Evolutionary conservation across 2,113 vertebrate genomes (phyloP).

Genomic region (Hemiprocne comata): DNA sequence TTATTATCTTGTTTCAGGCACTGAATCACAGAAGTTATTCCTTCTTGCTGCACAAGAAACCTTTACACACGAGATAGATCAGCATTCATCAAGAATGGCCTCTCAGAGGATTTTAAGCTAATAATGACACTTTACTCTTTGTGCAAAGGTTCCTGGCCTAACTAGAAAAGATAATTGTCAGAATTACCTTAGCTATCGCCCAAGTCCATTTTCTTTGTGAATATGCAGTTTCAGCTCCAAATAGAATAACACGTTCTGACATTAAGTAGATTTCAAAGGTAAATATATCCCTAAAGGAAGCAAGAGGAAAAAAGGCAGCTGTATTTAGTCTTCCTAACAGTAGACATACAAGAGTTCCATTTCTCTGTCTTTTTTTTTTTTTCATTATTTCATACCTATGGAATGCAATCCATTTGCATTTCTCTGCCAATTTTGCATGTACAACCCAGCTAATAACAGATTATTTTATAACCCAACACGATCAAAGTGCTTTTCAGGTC

Average conservation of each 20-base stretch:
- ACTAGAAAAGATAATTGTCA: slow-evolving; percentile 33
- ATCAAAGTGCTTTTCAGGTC: neutral
- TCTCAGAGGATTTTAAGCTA: slow-evolving; percentile 5
- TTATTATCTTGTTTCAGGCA: slow-evolving; percentile 5
- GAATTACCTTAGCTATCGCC: slow-evolving; percentile 89
- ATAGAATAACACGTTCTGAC: slow-evolving; percentile 86
- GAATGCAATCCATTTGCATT: neutral
- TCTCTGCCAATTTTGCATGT: neutral
- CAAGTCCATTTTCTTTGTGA: slow-evolving; percentile 89
- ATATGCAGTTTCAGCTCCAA: slow-evolving; percentile 87
- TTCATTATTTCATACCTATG: neutral
- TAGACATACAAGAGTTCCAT: neutral
- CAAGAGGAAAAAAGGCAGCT: slow-evolving; percentile 22
- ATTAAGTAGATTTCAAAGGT: slow-evolving; percentile 91
- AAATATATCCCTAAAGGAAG: slow-evolving; percentile 85
- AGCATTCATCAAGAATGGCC: neutral
- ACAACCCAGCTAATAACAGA: neutral
- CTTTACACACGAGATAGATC: neutral
- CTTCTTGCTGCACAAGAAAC: neutral
- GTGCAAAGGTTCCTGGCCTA: slow-evolving; percentile 28
- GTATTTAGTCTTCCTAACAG: neutral
- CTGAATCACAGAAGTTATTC: slow-evolving; percentile 25
- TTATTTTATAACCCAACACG: neutral
- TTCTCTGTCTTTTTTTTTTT: neutral
- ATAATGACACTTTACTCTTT: neutral